Base-by-base conservation (phyloP, 2,113 vertebrate species). In the Macquaria ambigua region DNA sequence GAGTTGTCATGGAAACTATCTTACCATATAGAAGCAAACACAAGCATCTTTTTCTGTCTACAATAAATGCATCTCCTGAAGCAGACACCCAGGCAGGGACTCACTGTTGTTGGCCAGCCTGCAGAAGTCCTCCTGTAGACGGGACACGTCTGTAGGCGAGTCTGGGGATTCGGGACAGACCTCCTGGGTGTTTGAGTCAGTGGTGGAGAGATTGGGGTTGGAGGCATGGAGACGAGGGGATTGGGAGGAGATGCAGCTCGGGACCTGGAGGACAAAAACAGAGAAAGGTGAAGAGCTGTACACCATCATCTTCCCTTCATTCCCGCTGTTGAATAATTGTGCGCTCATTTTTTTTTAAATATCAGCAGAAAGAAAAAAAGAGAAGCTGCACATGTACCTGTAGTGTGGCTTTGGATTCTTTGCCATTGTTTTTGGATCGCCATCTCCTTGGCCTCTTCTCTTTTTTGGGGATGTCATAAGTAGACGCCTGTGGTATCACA, bases 41-140 rank as follows among this genome's bases (percentile, higher is more conserved):
- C 61, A 41, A 8, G 4, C 11, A 63, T 48, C 0, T 62, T 11
- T 83, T 50, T 52, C 31, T 66, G 23, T 76, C 9, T 14, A 41
- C 18, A 50, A 12, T 71, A 63, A 68, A 76, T 28, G 23, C 43
- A 64, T 72, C 16, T 61, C 12, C 61, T 14, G 14, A 15, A 14
- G 20, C 23, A 23, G 34, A 69, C 18, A 46, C 8, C 15, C 12
- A 23, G 95, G 18, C 95, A 95, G 79, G 95, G 16, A 90, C 95
- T 95, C 93, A 99, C 98, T 96, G 96, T 97, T 98, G 92, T 96
- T 97, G 74, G 98, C 98, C 79, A 99, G 87, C 6, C 96, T 96
- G 95, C 96, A 99, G 92, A 99, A 97, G 82, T 99, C 97, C 75
- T 98, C 97, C 87, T 99, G 98, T 63, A 99, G 96, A 92, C 97